Evolutionary conservation across 1,140 invertebrate genomes (phyloP).

Genomic region (Neodiprion pinetum): DNA sequence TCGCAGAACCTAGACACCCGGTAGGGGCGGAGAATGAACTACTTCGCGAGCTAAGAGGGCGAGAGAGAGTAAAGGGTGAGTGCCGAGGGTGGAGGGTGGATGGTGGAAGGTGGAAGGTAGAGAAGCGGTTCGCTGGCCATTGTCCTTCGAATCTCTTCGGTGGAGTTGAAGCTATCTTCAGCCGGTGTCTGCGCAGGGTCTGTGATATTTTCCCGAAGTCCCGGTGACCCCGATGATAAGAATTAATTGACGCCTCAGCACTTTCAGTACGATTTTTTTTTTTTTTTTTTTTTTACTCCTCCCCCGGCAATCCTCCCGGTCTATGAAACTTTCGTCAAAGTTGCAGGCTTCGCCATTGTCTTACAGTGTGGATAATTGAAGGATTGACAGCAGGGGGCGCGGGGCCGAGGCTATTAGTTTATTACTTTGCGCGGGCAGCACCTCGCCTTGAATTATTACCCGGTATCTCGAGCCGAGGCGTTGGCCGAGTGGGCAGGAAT

Average conservation of each 20-base stretch:
- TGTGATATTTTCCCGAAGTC: constrained; percentile 6
- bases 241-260: constrained; percentile 44
- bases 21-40: neutral
- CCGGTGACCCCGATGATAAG: constrained; percentile 43
- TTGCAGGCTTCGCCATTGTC: neutral
- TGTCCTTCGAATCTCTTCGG: constrained; percentile 2
- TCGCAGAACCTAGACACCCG: neutral
- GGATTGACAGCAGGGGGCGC: neutral
- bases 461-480: neutral
- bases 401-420: neutral
- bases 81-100: neutral
- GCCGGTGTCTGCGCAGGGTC: neutral
- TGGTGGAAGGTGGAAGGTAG: neutral
- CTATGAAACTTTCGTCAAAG: neutral
- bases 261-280: constrained; percentile 15
- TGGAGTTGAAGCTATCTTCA: constrained; percentile 6
- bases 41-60: neutral
- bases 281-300: neutral
- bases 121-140: neutral
- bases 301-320: neutral
- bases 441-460: neutral
- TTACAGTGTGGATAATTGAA: neutral
- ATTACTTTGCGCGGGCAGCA: constrained; percentile 4
- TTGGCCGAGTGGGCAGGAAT: too few species aligned
- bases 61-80: neutral